Evolutionary conservation across 2,113 vertebrate species (phyloP), one percentile per base, ranked within the genome.

Genomic region (Ariopsis seemanni): DNA sequence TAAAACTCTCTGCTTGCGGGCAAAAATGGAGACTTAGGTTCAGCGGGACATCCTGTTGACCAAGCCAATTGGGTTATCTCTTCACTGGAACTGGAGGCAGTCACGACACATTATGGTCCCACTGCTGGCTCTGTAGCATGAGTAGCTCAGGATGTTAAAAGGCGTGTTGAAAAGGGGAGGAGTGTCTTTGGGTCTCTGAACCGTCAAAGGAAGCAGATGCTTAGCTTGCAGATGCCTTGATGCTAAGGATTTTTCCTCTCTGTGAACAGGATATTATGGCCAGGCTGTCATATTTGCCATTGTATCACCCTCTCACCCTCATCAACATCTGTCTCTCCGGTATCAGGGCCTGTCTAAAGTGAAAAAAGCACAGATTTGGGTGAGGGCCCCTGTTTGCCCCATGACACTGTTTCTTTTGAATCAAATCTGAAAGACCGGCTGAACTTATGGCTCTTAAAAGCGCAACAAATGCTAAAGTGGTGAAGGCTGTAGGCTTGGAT

Each of bases 201-300:
- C 87, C 92, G 93, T 94, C 92, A 94, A 93, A 94, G 92, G 89
- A 15, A 17, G 63, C 90, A 84, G 89, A 93, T 93, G 91, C 93
- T 67, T 25, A 65, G 82, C 60, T 58, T 78, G 50, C 48, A 69
- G 22, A 84, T 57, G 30, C 18, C n/a, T 71, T 67, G 50, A 82
- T 84, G 22, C 71, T 53, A 14, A 50, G 71, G 55, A 69, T 52
- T 48, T n/a, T 30, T 48, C 89, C 93, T 92, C 83, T 71, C 90
- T 89, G 88, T 89, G n/a, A 88, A 88, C 83, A 86, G 9, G 78
- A 8, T 94, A 93, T 94, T 95, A 89, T 95, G 93, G 92, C 92
- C 91, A 89, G 89, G 83, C 90, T 90, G 88, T 89, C 86, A 88
- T 80, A 82, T 83, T 87, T 90, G 74, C 82, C 55, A 91, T 92